phyloP scores from a whole-genome alignment of 1,140 invertebrate species.

The Phortica variegata region DNA sequence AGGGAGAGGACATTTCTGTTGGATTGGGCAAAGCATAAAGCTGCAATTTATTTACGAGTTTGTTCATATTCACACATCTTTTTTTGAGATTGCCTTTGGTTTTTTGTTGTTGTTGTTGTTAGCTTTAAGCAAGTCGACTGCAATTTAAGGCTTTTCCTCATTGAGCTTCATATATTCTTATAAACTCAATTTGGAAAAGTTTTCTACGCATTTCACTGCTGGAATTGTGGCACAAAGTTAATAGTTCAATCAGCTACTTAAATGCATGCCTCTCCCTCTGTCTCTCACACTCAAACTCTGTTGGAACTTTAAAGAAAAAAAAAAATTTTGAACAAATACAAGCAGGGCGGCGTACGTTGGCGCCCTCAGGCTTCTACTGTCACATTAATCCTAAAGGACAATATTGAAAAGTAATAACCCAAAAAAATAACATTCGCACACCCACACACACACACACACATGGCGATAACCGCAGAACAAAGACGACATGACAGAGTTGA shows the following conservation, averaged over 20 bases:
- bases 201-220: too few relatives aligned
- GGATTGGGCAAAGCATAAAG: conserved; percentile 33
- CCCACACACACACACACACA: conserved; percentile 17
- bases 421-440: conserved; percentile 39
- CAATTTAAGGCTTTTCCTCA: too few relatives aligned
- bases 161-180: too few relatives aligned
- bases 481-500: conserved; percentile 31
- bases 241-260: too few relatives aligned
- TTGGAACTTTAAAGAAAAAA: too few relatives aligned
- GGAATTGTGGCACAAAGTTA: too few relatives aligned
- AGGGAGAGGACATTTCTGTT: conserved; percentile 18
- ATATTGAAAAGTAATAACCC: conserved; percentile 57
- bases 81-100: background rate
- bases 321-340: too few relatives aligned
- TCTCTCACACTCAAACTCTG: too few relatives aligned
- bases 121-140: too few relatives aligned
- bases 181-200: too few relatives aligned
- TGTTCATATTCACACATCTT: conserved; percentile 51
- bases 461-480: conserved; percentile 17
- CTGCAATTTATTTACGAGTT: conserved; percentile 55
- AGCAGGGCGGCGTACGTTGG: too few relatives aligned
- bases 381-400: conserved; percentile 50
- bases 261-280: too few relatives aligned
- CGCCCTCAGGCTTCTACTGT: conserved; percentile 38
- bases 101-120: background rate